Conservation (phyloP, 2,888 invertebrate genomes). For the Cantharis rufa region DNA sequence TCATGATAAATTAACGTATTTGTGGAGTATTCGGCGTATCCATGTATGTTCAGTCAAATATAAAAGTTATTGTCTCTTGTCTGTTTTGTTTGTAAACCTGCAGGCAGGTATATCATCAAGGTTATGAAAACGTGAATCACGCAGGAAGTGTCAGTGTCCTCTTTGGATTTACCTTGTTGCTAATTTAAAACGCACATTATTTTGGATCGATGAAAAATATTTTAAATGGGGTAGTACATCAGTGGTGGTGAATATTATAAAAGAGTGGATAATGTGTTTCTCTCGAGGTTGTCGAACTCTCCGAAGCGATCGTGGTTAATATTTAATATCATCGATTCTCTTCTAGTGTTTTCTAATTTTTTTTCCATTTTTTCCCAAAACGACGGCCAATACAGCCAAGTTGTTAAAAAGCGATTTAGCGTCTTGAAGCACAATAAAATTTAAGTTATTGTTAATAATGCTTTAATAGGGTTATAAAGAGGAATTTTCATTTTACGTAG, state of each 20-base stretch:
- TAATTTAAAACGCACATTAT: not conserved
- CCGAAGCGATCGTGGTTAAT: not conserved
- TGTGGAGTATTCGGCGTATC: not conserved
- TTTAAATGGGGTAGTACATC: not conserved
- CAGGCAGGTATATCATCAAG: not conserved
- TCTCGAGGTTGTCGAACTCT: not conserved
- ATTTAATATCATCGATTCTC: not conserved
- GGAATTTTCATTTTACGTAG: not conserved
- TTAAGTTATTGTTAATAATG: not conserved
- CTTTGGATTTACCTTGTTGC: slow-evolving; percentile 4
- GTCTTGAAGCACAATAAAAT: not conserved
- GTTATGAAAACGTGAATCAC: slow-evolving; percentile 20
- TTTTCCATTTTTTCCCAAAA: not conserved
- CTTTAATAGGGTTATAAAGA: not conserved
- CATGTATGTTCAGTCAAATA: not conserved
- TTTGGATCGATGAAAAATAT: not conserved
- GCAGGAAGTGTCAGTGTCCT: slow-evolving; percentile 31
- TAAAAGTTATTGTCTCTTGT: not conserved
- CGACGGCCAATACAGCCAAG: not conserved
- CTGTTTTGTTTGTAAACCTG: not conserved
- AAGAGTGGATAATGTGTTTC: not conserved
- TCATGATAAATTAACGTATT: not conserved
- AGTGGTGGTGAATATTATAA: not conserved
- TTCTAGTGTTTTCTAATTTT: not conserved
- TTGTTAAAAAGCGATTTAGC: not conserved